Evolutionary conservation across 2,888 invertebrate genomes (phyloP).

Genomic region (Lasioglossum villosulum): DNA sequence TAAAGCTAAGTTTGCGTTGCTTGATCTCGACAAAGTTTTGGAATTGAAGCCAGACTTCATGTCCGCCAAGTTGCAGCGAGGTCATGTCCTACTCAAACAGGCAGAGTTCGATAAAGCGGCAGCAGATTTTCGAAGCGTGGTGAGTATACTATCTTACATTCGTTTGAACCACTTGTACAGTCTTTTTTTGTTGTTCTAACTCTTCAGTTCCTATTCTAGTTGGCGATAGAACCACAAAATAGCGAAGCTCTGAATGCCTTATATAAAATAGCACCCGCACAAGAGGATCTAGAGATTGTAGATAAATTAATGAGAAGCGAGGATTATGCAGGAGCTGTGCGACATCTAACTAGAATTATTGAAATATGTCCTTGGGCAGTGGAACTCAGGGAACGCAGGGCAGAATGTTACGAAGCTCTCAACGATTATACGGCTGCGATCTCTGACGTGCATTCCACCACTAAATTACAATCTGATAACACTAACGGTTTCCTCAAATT

Average conservation of each 20-base stretch:
- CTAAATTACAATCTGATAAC: constrained; percentile 96
- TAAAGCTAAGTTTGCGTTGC: constrained; percentile 96
- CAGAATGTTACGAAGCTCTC: constrained; percentile 92
- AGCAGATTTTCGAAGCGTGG: constrained; percentile 93
- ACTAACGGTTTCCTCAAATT: constrained; percentile 94
- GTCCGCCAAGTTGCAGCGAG: constrained; percentile 93
- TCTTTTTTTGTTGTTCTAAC: neutral
- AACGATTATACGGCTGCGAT: constrained; percentile 95
- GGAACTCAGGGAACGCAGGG: constrained; percentile 92
- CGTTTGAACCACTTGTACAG: neutral
- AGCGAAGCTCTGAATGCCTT: constrained; percentile 89
- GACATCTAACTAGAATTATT: constrained; percentile 88
- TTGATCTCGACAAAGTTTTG: constrained; percentile 96
- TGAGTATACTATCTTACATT: constrained; percentile 87
- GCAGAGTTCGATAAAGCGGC: constrained; percentile 93
- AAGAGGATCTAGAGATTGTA: constrained; percentile 88
- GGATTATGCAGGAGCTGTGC: constrained; percentile 87
- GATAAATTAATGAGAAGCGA: constrained; percentile 87
- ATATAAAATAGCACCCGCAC: constrained; percentile 88
- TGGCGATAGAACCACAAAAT: constrained; percentile 91
- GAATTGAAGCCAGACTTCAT: constrained; percentile 98
- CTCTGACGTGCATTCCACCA: constrained; percentile 94
- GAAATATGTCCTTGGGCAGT: constrained; percentile 96
- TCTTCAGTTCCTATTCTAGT: constrained; percentile 82
- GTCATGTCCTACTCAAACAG: constrained; percentile 95